Evolutionary conservation across 2,797 vertebrate species (phyloP), one percentile per base, ranked within the genome.

Genomic region (Poeciliopsis infans): DNA sequence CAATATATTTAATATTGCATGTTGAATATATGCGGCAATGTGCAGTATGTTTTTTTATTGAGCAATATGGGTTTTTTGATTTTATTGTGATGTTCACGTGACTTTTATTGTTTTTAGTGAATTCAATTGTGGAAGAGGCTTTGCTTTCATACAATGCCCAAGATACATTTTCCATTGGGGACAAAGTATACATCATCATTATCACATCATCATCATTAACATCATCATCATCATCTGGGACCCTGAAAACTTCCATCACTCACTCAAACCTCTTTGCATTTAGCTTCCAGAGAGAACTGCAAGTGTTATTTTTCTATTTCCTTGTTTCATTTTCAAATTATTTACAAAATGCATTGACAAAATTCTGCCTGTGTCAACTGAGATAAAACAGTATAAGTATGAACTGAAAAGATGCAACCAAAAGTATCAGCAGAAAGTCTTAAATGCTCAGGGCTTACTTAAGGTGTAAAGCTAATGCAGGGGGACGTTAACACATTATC

Each of bases 281-380:
- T 4, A 0, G 7, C 53, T 16, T 49, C 77, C 64, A 28, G 0
- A 13, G 79, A 82, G 79, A 74, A 74, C 79, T 83, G 75, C 43
- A 18, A 78, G 81, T 89, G 88, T 83, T 87, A 92, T 88, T 91
- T 90, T 78, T 86, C 74, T 93, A 95, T 95, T 94, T 66, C 0
- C 13, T 18, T 5, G 1, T 28, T 16, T 23, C 1, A 53, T 25
- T 53, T 6, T 69, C 23, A 43, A 36, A 41, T 13, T 69, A 43
- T 69, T n/a, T 41, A 13, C 20, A 25, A 66, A 66, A 43, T 2
- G 5, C 41, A 69, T 12, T 45, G 0, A 25, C 33, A 64, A 69
- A 49, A 28, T 36, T 46, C 36, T 46, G 16, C 31, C 41, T 57
- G n/a, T 49, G 57, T 36, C 28, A 79, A 41, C 16, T 13, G 15